Evolutionary conservation across 2,797 vertebrate species (phyloP), one percentile per base, ranked within the genome.

Genomic region (Podargus strigoides): DNA sequence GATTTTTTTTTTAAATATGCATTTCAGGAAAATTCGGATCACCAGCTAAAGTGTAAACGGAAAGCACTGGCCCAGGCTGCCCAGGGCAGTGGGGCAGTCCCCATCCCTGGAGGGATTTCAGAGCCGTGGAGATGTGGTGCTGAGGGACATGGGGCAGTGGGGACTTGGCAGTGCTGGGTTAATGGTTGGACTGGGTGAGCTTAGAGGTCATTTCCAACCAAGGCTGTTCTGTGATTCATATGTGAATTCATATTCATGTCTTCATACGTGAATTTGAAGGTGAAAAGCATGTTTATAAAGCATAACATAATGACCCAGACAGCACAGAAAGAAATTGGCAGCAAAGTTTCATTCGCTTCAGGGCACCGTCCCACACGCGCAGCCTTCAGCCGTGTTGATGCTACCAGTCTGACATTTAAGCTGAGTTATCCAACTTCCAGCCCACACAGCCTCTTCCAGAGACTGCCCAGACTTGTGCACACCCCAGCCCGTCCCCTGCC

Each of bases 361-460:
- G 7, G 13, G 27, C 44, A 37, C 7, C 3, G 3, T 21, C n/a
- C 62, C 58, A 10, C 6, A 2, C 41, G 59, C 42, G 6, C 42
- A 66, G 37, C 81, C 76, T 50, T 34, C 58, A 89, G 64, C 14
- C 39, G 44, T 4, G n/a, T n/a, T n/a, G 55, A 30, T 15, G 12
- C 20, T 26, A 76, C 7, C 26, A 64, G 37, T 28, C 34, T 49
- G 73, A 67, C 17, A 53, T 69, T 63, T 5, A 13, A 44, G 14
- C 27, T 15, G 58, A 41, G 27, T 18, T 6, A 58, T 18, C 14
- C 36, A 2, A 0, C 55, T 32, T 34, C 26, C 24, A 56, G 62
- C 16, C 23, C 53, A 32, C 2, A 0, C 1, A 15, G 36, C 22
- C 52, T 26, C 42, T 69, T 17, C 30, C 27, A 10, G 26, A 3